These are phyloP conservation scores for Punctoribates punctum DNA, from an alignment of 2,888 invertebrate species.

Conservation along the genomic window DNA sequence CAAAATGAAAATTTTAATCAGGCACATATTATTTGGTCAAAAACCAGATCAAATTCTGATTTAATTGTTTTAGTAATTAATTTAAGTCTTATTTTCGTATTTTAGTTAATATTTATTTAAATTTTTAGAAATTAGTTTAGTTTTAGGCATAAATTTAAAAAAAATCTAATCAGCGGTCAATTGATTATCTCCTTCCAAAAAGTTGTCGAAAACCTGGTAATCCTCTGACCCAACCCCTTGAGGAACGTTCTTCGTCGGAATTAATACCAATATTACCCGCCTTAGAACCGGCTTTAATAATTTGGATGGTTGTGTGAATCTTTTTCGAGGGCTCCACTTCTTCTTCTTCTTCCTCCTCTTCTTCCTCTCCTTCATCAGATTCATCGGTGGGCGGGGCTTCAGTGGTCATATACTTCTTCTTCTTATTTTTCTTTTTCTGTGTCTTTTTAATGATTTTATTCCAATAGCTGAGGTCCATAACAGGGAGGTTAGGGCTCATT, in stretches of 20 bases:
- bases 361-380: neutral
- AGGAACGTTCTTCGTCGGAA: neutral
- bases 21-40: too few species aligned
- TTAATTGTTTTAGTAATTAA: too few species aligned
- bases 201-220: neutral
- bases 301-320: neutral
- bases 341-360: neutral
- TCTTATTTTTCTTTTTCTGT: neutral
- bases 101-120: too few species aligned
- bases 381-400: neutral
- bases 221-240: neutral
- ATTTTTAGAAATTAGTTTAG: too few species aligned
- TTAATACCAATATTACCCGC: neutral
- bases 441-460: neutral
- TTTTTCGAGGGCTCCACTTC: neutral
- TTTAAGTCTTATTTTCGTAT: too few species aligned
- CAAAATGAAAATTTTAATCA: too few species aligned
- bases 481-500: neutral
- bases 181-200: neutral
- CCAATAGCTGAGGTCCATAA: slow-evolving; percentile 4
- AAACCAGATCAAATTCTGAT: too few species aligned
- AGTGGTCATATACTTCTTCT: neutral
- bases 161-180: too few species aligned
- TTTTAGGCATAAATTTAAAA: too few species aligned
- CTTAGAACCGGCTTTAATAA: slow-evolving; percentile 3